Conservation (phyloP, 2,113 vertebrate species). For the Hydropotes inermis region DNA sequence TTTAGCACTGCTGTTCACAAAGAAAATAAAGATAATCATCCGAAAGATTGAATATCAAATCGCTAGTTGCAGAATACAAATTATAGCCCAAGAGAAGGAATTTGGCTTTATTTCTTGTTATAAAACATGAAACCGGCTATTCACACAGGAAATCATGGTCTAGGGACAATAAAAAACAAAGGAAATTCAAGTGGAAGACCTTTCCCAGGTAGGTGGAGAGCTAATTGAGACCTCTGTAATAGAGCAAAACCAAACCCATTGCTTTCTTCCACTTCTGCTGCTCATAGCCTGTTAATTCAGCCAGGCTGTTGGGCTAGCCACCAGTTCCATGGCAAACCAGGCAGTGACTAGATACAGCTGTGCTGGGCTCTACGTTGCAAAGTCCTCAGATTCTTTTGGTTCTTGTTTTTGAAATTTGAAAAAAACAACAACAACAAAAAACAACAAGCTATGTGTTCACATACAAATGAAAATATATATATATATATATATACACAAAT, state of each 20-base stretch:
- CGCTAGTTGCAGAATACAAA: slow-evolving; percentile 27
- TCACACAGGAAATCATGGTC: neutral
- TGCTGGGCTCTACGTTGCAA: neutral
- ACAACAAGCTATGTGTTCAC: neutral
- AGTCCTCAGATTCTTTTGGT: neutral
- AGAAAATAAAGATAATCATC: slow-evolving; percentile 62
- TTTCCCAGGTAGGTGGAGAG: neutral
- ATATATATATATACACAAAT: neutral
- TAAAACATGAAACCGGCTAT: neutral
- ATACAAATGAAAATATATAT: neutral
- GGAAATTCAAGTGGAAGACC: neutral
- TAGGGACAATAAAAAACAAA: neutral
- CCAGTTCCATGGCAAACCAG: neutral
- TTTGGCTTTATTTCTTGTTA: neutral
- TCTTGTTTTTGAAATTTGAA: neutral
- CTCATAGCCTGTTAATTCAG: neutral
- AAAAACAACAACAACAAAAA: neutral
- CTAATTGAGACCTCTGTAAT: neutral
- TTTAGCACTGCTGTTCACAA: slow-evolving; percentile 60
- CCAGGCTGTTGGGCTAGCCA: rapidly evolving
- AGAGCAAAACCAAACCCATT: neutral
- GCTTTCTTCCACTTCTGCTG: too few relatives aligned
- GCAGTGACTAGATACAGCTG: neutral
- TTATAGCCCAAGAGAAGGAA: neutral
- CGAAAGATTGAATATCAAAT: slow-evolving; percentile 36